These are phyloP conservation scores for Aegithalos caudatus DNA, from an alignment of 2,113 vertebrate species.

Conservation along the genomic window DNA sequence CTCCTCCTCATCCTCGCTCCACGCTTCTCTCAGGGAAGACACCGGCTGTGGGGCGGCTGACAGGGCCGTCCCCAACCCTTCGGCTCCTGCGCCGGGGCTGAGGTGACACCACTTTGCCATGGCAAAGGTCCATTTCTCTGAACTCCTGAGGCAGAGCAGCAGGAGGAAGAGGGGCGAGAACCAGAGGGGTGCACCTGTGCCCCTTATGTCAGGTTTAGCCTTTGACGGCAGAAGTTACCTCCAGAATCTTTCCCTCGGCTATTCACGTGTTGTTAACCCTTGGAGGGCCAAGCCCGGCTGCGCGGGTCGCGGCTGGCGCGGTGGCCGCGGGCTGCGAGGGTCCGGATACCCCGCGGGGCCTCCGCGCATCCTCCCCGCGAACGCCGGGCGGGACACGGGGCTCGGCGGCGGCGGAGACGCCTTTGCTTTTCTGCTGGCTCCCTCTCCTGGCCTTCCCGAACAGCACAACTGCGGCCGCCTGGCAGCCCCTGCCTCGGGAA, in stretches of 20 bases:
- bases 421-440: conserved; percentile 44
- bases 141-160: too few species aligned
- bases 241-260: rapidly evolving
- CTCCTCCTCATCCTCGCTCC: not conserved
- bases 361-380: not conserved
- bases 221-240: not conserved
- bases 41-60: not conserved
- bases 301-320: not conserved
- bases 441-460: conserved; percentile 34
- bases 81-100: rapidly evolving
- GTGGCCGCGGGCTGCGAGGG: not conserved
- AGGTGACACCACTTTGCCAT: rapidly evolving
- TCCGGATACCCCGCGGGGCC: not conserved
- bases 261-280: rapidly evolving
- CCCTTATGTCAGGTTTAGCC: not conserved
- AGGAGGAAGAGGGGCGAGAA: not conserved
- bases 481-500: not conserved
- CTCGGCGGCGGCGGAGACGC: not conserved
- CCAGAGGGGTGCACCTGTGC: not conserved
- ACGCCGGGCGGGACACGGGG: not conserved
- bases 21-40: rapidly evolving
- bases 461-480: not conserved
- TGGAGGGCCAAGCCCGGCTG: not conserved
- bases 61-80: rapidly evolving
- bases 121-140: not conserved